phyloP scores from a whole-genome alignment of 2,888 invertebrate genomes.

The Zhuqinia jingwanae region DNA sequence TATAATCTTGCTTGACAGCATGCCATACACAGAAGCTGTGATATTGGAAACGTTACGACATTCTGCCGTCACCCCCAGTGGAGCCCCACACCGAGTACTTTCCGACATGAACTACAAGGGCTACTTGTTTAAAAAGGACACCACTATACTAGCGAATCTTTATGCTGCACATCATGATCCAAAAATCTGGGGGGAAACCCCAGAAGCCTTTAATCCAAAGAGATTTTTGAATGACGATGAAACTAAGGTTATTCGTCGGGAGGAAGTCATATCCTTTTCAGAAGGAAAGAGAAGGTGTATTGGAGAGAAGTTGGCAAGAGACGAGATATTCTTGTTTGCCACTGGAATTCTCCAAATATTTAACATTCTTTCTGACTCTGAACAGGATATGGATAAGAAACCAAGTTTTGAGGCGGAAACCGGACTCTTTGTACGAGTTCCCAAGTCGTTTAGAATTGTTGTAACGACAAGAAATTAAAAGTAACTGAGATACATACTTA shows the following conservation, averaged over 20 bases:
- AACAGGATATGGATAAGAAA: neutral
- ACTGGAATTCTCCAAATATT: neutral
- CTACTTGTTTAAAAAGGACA: neutral
- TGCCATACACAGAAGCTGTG: slow-evolving; percentile 52
- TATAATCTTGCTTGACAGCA: neutral
- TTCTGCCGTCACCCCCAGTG: neutral
- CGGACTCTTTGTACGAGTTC: too few relatives aligned
- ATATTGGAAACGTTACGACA: slow-evolving; percentile 24
- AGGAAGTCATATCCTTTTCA: slow-evolving; percentile 4
- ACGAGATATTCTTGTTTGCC: slow-evolving; percentile 13
- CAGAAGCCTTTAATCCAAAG: slow-evolving; percentile 36
- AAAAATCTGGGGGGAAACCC: slow-evolving; percentile 34
- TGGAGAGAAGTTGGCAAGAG: slow-evolving; percentile 40
- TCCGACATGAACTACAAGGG: neutral
- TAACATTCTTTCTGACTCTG: neutral
- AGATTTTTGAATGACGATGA: slow-evolving; percentile 10
- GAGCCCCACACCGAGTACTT: neutral
- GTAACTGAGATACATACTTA: too few relatives aligned
- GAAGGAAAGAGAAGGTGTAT: slow-evolving; percentile 31
- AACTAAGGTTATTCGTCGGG: neutral
- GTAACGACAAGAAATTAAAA: too few relatives aligned
- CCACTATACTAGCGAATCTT: neutral
- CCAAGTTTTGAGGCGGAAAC: too few relatives aligned
- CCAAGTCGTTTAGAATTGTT: too few relatives aligned
- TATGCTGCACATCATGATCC: slow-evolving; percentile 21